Percentiles rank a stretch among this genome's conserved stretches.
These are phyloP conservation scores for Lasiurus cinereus DNA, from an alignment of 2,113 vertebrate genomes.

Conservation along the genomic window DNA sequence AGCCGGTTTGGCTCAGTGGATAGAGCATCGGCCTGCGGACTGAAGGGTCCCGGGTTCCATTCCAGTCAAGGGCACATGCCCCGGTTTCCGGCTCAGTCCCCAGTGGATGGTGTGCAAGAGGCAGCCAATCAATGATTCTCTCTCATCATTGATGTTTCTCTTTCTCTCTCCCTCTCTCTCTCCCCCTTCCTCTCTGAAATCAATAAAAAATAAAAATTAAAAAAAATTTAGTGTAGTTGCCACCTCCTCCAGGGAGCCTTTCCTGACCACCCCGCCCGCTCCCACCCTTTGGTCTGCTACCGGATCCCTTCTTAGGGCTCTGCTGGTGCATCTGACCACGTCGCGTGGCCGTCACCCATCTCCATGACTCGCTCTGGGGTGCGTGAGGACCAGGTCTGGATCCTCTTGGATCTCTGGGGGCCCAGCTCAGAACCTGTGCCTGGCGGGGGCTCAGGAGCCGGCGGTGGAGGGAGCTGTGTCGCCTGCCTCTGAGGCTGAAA, in stretches of 20 bases:
- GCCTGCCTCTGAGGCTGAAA: constrained; percentile 50
- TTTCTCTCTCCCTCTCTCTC: too few species aligned
- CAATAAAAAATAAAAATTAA: too few species aligned
- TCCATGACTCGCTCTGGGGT: not conserved
- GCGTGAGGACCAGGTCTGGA: not conserved
- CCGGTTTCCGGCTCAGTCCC: too few species aligned
- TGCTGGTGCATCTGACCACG: not conserved
- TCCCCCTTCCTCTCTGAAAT: too few species aligned
- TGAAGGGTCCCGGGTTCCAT: too few species aligned
- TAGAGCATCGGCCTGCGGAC: too few species aligned
- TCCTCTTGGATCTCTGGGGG: not conserved
- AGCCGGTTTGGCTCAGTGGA: too few species aligned
- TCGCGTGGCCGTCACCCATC: not conserved
- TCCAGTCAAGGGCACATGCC: too few species aligned
- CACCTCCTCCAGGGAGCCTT: constrained; percentile 41
- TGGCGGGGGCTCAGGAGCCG: not conserved
- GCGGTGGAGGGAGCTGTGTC: not conserved
- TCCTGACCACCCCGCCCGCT: not conserved
- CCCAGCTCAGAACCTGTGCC: constrained; percentile 21
- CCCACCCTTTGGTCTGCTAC: not conserved
- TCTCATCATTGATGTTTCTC: too few species aligned
- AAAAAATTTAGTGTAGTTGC: not conserved
- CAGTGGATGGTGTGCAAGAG: too few species aligned
- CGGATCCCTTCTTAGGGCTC: not conserved
- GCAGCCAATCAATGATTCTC: too few species aligned